Percentiles rank a stretch among this genome's conserved stretches.
Evolutionary conservation across 2,888 invertebrate species (phyloP).

Genomic region (Pterostichus madidus): DNA sequence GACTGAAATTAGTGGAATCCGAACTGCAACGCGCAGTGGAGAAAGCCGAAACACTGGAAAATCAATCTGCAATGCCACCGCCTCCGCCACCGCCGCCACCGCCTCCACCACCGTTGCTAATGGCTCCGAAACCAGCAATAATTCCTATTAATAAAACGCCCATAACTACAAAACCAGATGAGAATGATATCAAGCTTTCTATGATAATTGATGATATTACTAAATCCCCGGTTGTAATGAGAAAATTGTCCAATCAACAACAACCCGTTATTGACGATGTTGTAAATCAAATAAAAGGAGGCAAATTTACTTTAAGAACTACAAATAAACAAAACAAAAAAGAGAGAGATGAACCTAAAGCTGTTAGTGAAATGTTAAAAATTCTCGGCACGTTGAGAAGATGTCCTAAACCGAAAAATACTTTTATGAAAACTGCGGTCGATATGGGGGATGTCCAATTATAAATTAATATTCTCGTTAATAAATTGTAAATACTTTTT

Average conservation of each 20-base stretch:
- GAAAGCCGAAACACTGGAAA: slow-evolving; percentile 81
- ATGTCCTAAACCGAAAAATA: slow-evolving; percentile 77
- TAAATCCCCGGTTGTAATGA: slow-evolving; percentile 47
- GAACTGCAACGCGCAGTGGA: slow-evolving; percentile 82
- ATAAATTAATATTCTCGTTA: slow-evolving; percentile 43
- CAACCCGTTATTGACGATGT: slow-evolving; percentile 82
- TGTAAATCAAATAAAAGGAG: slow-evolving; percentile 88
- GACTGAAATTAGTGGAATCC: slow-evolving; percentile 84
- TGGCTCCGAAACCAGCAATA: slow-evolving; percentile 72
- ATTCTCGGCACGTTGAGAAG: slow-evolving; percentile 83
- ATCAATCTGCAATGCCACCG: slow-evolving; percentile 75
- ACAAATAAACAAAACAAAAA: slow-evolving; percentile 82
- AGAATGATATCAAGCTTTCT: slow-evolving; percentile 65
- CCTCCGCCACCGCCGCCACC: slow-evolving; percentile 78
- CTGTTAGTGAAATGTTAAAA: slow-evolving; percentile 84
- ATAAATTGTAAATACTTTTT: slow-evolving; percentile 51
- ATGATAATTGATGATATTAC: slow-evolving; percentile 37
- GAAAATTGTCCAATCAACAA: slow-evolving; percentile 19
- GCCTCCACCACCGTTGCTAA: slow-evolving; percentile 72
- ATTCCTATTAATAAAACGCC: slow-evolving; percentile 67
- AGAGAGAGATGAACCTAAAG: slow-evolving; percentile 82
- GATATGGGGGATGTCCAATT: slow-evolving; percentile 62
- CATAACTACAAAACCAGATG: slow-evolving; percentile 49
- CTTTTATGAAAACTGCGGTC: slow-evolving; percentile 74
- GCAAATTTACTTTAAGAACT: slow-evolving; percentile 85